These are phyloP conservation scores for Melanchra persicariae DNA, from an alignment of 2,888 invertebrate genomes.

Conservation along the genomic window DNA sequence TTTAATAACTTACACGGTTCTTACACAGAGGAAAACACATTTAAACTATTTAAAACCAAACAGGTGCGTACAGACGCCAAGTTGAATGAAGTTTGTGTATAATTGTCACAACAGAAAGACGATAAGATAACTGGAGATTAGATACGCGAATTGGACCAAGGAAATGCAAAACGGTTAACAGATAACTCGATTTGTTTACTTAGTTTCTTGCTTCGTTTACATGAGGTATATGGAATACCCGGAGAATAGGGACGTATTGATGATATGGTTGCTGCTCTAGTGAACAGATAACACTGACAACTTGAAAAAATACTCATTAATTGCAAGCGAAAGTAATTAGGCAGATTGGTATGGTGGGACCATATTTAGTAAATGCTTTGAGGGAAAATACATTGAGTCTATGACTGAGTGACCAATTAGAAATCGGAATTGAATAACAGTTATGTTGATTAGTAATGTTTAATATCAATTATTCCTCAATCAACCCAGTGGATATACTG, in stretches of 20 bases:
- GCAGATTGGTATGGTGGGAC: neutral
- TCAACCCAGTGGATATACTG: too few species aligned
- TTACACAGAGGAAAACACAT: constrained; percentile 6
- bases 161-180: constrained; percentile 71
- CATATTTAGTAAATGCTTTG: neutral
- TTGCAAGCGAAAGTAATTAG: neutral
- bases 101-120: constrained; percentile 43
- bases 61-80: constrained; percentile 27
- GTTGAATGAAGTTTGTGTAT: constrained; percentile 37
- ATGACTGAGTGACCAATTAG: neutral
- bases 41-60: constrained; percentile 23
- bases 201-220: neutral
- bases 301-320: neutral
- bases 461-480: neutral
- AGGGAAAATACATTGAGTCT: neutral
- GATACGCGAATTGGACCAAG: constrained; percentile 83
- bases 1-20: constrained; percentile 10
- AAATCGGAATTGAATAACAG: neutral
- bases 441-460: neutral
- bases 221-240: neutral
- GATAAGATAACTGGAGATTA: constrained; percentile 75
- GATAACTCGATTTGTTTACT: constrained; percentile 17
- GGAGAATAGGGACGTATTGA: neutral
- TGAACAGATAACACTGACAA: neutral
- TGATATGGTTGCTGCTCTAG: neutral